Base-by-base conservation (phyloP, 2,113 vertebrate species). In the Brevimyrus niger region DNA sequence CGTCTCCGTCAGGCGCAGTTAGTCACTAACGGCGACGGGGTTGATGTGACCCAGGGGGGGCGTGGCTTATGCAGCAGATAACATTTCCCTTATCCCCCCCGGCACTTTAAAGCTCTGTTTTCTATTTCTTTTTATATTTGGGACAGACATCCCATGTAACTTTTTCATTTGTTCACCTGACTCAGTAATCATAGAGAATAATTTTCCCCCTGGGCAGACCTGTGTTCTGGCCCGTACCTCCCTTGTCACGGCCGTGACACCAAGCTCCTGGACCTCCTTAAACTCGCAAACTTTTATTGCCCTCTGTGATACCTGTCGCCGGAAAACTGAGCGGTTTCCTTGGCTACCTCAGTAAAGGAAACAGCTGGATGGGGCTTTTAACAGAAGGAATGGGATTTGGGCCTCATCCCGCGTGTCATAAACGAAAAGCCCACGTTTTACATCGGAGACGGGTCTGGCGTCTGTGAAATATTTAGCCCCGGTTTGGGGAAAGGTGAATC, bases 41-140 rank as follows among this genome's bases (percentile, higher is more conserved):
- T 96, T 95, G 94, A 93, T 89, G 92, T 96, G 96, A 96, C 96
- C 95, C 92, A 94, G 93, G 90, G 93, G 90, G 9, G 27, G 61
- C 3, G 61, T 69, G 61, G n/a, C n/a, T 69, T 69, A 69, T 35
- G 48, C n/a, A 19, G 48, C 48, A 51, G 84, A 50, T 86, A 19
- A 51, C 46, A 44, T 21, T 23, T 85, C 9, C 82, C 31, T 23
- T 11, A 35, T 7, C 44, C 35, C 0, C 44, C 44, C 80, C 15
- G 19, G 15, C 9, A 47, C 7, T 0, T 11, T 84, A 84, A 84
- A 47, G 38, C 82, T 19, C 82, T 82, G 31, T 27, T 44, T 82
- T 38, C 76, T 82, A 17, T 82, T 82, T 44, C 82, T 46, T 84
- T 46, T 84, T 84, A 46, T 47, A 47, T 47, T 47, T 84, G 42